Percentiles rank a stretch among this genome's conserved stretches.
These are phyloP conservation scores for Spisula solida DNA, from an alignment of 2,888 invertebrate species.

Conservation along the genomic window DNA sequence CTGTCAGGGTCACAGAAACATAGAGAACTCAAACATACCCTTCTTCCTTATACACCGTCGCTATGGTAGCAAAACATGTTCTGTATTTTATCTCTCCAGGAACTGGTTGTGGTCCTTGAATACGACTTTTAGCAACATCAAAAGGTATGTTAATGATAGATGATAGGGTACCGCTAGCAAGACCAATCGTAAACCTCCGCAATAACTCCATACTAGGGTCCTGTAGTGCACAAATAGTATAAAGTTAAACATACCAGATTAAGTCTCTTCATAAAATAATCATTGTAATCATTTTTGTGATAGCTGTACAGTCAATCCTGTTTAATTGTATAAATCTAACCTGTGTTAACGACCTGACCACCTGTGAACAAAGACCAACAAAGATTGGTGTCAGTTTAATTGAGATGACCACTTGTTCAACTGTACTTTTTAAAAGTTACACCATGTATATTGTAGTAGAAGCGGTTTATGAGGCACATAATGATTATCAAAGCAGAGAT, in stretches of 20 bases:
- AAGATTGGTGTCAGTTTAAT: background rate
- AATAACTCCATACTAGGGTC: conserved; percentile 83
- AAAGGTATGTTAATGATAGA: conserved; percentile 97
- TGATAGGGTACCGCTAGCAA: conserved; percentile 95
- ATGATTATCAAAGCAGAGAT: too few relatives aligned
- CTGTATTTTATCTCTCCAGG: conserved; percentile 93
- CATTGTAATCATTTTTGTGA: too few relatives aligned
- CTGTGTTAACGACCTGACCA: too few relatives aligned
- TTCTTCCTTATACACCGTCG: conserved; percentile 94
- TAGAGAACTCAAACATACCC: conserved; percentile 90
- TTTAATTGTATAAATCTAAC: too few relatives aligned
- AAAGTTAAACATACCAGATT: too few relatives aligned
- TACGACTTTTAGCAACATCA: conserved; percentile 98
- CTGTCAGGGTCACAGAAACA: too few relatives aligned
- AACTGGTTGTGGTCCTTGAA: conserved; percentile 96
- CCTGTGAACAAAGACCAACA: background rate
- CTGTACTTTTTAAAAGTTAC: too few relatives aligned
- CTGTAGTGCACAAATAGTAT: conserved; percentile 70
- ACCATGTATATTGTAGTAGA: too few relatives aligned
- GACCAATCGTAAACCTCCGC: conserved; percentile 92
- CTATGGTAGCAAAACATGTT: conserved; percentile 92
- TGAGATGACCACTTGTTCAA: background rate
- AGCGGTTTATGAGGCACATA: too few relatives aligned
- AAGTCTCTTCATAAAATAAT: background rate
- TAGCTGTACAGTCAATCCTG: too few relatives aligned